Evolutionary conservation across 2,797 vertebrate species (phyloP).

Genomic region (Lates japonicus): DNA sequence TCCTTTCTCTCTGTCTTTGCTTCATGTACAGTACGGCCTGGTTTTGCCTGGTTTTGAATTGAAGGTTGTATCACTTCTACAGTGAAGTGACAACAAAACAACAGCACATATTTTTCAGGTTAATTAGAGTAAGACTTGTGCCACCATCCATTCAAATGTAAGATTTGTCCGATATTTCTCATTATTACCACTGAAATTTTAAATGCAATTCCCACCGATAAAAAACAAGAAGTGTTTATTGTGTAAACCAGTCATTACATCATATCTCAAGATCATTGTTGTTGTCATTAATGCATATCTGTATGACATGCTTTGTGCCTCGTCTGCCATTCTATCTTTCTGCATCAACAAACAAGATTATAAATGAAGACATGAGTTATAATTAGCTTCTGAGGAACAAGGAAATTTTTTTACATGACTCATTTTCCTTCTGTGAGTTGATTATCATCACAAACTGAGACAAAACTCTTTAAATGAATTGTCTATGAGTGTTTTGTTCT

Average conservation of each 20-base stretch:
- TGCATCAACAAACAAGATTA: neutral
- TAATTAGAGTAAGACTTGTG: neutral
- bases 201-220: too few relatives aligned
- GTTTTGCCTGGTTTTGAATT: neutral
- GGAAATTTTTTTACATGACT: neutral
- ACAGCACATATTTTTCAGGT: neutral
- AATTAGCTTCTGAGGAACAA: constrained; percentile 10
- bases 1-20: neutral
- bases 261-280: neutral
- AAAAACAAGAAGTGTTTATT: neutral
- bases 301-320: neutral
- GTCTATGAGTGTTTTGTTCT: neutral
- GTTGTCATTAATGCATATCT: neutral
- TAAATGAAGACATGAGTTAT: neutral
- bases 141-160: neutral
- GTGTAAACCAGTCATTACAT: neutral
- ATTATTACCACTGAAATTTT: too few relatives aligned
- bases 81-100: neutral
- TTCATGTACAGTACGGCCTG: neutral
- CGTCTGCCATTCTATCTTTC: neutral
- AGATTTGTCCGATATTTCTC: too few relatives aligned
- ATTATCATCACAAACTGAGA: neutral
- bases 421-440: neutral
- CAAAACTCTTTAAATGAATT: neutral
- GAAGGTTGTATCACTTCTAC: too few relatives aligned